phyloP scores from a whole-genome alignment of 2,888 invertebrate genomes.

The Lochmaea crataegi region DNA sequence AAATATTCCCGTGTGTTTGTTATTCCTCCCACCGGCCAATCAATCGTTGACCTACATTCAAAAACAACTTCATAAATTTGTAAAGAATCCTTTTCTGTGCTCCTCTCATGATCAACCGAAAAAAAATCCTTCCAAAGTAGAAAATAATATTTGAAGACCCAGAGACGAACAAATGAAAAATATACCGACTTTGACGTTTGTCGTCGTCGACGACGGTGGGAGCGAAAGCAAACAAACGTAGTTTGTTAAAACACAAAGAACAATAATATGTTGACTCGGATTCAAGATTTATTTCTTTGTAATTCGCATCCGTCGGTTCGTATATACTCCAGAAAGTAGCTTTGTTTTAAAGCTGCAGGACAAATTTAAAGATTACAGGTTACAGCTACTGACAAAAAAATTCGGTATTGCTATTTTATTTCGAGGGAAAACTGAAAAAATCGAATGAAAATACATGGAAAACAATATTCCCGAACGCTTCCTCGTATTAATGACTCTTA shows the following conservation, averaged over 20 bases:
- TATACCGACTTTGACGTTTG: slow-evolving; percentile 1
- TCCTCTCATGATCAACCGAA: not conserved
- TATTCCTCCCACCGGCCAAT: not conserved
- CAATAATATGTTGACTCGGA: slow-evolving; percentile 25
- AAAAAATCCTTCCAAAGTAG: slow-evolving; percentile 5
- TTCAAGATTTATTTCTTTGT: slow-evolving; percentile 25
- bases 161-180: slow-evolving; percentile 18
- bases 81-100: slow-evolving; percentile 14
- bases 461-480: too few relatives aligned
- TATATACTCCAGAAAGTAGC: not conserved
- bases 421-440: not conserved
- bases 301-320: slow-evolving; percentile 2
- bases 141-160: slow-evolving; percentile 20
- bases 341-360: not conserved
- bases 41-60: slow-evolving; percentile 15
- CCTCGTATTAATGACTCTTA: too few relatives aligned
- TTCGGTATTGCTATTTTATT: not conserved
- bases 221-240: slow-evolving; percentile 14
- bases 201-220: not conserved
- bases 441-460: too few relatives aligned
- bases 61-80: slow-evolving; percentile 18
- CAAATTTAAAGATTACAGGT: not conserved
- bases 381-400: not conserved
- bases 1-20: not conserved
- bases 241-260: slow-evolving; percentile 31